Base-by-base conservation (phyloP, 2,113 vertebrate species). In the Pelusios castaneus region DNA sequence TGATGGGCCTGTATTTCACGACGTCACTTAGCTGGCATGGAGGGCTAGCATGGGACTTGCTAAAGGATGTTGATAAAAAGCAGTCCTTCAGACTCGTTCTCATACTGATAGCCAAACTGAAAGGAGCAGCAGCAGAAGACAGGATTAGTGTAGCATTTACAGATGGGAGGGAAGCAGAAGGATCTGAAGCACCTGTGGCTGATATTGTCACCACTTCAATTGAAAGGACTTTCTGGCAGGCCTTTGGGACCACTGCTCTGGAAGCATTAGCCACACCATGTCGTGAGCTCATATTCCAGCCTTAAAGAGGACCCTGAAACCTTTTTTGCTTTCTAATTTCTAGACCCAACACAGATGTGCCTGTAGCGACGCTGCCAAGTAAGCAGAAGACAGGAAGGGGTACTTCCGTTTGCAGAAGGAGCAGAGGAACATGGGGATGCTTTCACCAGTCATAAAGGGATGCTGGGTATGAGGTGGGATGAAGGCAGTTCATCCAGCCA, bases 211-310 rank as follows among this genome's bases (percentile, higher is more conserved):
- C 10, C 52, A 1, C 38, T 17, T 38, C 2, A 1, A 5, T 38
- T n/a, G 3, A 31, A 0, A 0, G 84, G 38, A 60, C 43, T 25
- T 76, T 76, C 13, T 51, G 91, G 13, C 22, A 31, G 78, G 21
- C 21, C 80, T 3, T 10, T 31, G 73, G 70, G 8, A 38, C 82
- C 82, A 17, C 5, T 9, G 4, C 49, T 70, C 60, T 82, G 87
- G 84, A 38, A 92, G 6, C 29, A 70, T 60, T 41, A 55, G 41
- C 0, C 0, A 38, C 25, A 49, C 56, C 58, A 6, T 3, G 3
- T 5, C 54, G 63, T 51, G 54, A 7, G 4, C 34, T 8, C 25
- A 55, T 2, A 79, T 85, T 85, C 60, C n/a, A 89, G 41, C 6
- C n/a, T 70, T 25, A 3, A 17, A 60, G 60, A 90, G 31, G 34